Base-by-base conservation (phyloP, 2,797 vertebrate genomes). In the Micromesistius poutassou region DNA sequence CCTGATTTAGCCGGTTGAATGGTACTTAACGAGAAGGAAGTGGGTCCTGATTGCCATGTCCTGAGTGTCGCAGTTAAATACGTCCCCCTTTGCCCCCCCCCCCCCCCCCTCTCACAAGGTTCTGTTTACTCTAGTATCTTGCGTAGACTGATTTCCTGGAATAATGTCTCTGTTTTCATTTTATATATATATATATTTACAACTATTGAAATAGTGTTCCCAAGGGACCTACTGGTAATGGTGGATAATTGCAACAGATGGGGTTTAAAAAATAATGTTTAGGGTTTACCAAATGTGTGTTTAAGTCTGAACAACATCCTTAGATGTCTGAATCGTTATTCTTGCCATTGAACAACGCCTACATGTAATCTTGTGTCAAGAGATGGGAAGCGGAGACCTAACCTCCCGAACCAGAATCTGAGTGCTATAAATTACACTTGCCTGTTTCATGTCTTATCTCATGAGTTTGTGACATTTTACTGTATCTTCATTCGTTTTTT, bases 71-170 rank as follows among this genome's bases (percentile, higher is more conserved):
- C 77, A 73, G 81, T 81, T 28, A 74, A 9, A 72, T 74, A 33
- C 55, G 79, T 81, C 76, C 50, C 78, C 35, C 46, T 78, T 36
- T 80, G 50, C 66, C 31, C 72, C 42, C 36, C 50, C 72, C 71
- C 50, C 78, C 71, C 74, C 46, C 77, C 85, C 72, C 88, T n/a
- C 84, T 86, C 80, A 87, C 85, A 88, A 81, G 19, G 89, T 88
- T 91, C 87, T 89, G 83, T 83, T 89, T 84, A 79, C 75, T 86
- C 79, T 83, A 88, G 83, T 84, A 84, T 91, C 88, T 85, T 83
- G 38, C 87, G 91, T 85, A 93, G 91, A 93, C 91, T 90, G 83
- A 81, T 79, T 81, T 91, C 79, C 80, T 80, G 87, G 84, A 92
- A 84, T 85, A 88, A 76, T 78, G 86, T 87, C 87, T 22, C 83